Evolutionary conservation across 2,888 invertebrate genomes (phyloP), one percentile per base, ranked within the genome.

Genomic region (Vandiemenella viatica): DNA sequence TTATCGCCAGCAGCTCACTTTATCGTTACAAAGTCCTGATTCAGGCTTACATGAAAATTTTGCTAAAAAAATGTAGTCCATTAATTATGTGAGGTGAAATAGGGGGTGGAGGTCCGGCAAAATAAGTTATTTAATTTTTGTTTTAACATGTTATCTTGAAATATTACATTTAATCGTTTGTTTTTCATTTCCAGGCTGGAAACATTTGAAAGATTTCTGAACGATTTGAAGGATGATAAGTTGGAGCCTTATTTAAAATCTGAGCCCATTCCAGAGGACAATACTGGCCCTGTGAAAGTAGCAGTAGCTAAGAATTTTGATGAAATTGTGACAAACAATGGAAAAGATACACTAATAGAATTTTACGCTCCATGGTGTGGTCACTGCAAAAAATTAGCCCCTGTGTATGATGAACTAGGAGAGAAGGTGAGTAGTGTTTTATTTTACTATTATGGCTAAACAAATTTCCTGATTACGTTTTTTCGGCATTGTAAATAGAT

Each of bases 341-440:
- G 75, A 23, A 85, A 91, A 63, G 98, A 99, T 65, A 89, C 90
- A 3, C 75, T 99, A 40, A 77, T 98, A 57, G 97, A 99, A 71
- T 98, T 98, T 73, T 98, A 98, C 68, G 97, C 97, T 26, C 96
- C 96, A 1, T 97, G 96, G 96, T 95, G 93, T 66, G 96, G 97
- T 57, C 97, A 98, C 64, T 99, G 98, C 74, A 97, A 98, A 70
- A 88, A 87, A 67, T 74, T 99, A 43, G 76, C 89, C 2, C 98
- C 98, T 17, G 75, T 89, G 48, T 98, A 77, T 68, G 95, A 96
- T 51, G 95, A 98, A 67, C 74, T 98, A 23, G 98, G 88, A 37
- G 80, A 83, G 50, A 88, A 87, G 72, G 79, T 80, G 63, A 10
- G 46, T n/a, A 16, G 8, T 10, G 8, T 43, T 43, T 19, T 17